Conservation (phyloP, 2,797 vertebrate species). For the Anableps anableps region DNA sequence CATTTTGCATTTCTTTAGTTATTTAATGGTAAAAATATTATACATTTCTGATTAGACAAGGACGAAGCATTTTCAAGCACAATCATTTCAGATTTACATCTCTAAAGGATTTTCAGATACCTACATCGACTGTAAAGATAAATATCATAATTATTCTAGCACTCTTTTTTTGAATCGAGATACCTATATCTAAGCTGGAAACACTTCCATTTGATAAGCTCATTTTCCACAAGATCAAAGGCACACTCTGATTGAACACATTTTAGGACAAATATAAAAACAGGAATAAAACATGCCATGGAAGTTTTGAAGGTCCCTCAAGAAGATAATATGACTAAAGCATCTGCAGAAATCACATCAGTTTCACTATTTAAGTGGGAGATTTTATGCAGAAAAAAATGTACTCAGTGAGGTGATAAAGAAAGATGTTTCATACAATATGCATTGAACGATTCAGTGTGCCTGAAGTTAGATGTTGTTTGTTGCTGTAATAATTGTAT, state of each 20-base stretch:
- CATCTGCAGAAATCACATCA: conserved; percentile 38
- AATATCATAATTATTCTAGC: conserved; percentile 76
- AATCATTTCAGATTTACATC: conserved; percentile 63
- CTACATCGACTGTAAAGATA: conserved; percentile 71
- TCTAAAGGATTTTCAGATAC: conserved; percentile 68
- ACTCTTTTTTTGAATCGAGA: conserved; percentile 53
- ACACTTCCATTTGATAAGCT: conserved; percentile 65
- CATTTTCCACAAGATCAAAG: conserved; percentile 74
- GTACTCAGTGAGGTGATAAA: conserved; percentile 24
- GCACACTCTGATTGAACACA: conserved; percentile 61
- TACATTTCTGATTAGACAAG: conserved; percentile 30
- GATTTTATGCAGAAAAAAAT: conserved; percentile 40
- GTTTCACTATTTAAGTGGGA: conserved; percentile 20
- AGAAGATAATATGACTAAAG: conserved; percentile 50
- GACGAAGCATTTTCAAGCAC: conserved; percentile 20
- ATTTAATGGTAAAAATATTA: conserved; percentile 7
- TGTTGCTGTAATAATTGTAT: conserved; percentile 28
- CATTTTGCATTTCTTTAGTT: conserved; percentile 21
- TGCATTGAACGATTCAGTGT: conserved; percentile 13
- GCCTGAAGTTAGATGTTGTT: conserved; percentile 10
- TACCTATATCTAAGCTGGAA: conserved; percentile 58
- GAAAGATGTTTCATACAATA: conserved; percentile 37
- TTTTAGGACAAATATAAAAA: conserved; percentile 71
- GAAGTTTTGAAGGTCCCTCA: conserved; percentile 57
- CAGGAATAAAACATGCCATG: conserved; percentile 77